Base-by-base conservation (phyloP, 2,888 invertebrate genomes). In the Chaetoderma sp. region DNA sequence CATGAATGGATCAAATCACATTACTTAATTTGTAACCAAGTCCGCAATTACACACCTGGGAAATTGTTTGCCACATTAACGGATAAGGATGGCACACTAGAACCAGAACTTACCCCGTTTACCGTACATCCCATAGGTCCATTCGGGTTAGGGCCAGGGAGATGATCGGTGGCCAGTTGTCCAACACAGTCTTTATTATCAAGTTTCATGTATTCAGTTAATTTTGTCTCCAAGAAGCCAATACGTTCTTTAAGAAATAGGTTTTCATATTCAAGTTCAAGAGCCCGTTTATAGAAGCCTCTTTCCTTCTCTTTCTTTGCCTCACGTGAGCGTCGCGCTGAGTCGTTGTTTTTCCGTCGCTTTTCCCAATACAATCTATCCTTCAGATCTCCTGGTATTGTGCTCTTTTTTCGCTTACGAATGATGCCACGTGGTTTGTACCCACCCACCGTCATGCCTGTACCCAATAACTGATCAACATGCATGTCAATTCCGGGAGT, bases 311-410 rank as follows among this genome's bases (percentile, higher is more conserved):
- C 84, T 63, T 78, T 78, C 63, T 78, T 78, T 8, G 73, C 67
- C 42, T 80, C 79, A 30, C 80, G 60, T 4, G 80, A 80, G 42
- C 75, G 64, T 28, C 78, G 66, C 10, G 80, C 80, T 6, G 80
- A 79, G 47, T 80, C 80, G 71, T 80, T 80, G 73, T 80, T 80
- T 66, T 78, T 79, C 60, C 73, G 71, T 23, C 80, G 56, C 57
- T 78, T 76, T 54, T 77, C 73, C 78, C 78, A 78, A 58, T 78
- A 78, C 21, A 70, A 62, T 1, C 47, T 58, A 52, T 78, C 75
- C 59, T 77, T 77, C 28, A 58, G 50, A 21, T 73, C 68, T 1
- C 33, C 42, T 1, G 67, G 69, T 13, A 73, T 62, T 16, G 55
- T 50, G 10, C 56, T 56, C 42, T 76, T 76, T 52, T 72, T 71